Base-by-base conservation (phyloP, 2,113 vertebrate genomes). In the Pampusana beccarii region DNA sequence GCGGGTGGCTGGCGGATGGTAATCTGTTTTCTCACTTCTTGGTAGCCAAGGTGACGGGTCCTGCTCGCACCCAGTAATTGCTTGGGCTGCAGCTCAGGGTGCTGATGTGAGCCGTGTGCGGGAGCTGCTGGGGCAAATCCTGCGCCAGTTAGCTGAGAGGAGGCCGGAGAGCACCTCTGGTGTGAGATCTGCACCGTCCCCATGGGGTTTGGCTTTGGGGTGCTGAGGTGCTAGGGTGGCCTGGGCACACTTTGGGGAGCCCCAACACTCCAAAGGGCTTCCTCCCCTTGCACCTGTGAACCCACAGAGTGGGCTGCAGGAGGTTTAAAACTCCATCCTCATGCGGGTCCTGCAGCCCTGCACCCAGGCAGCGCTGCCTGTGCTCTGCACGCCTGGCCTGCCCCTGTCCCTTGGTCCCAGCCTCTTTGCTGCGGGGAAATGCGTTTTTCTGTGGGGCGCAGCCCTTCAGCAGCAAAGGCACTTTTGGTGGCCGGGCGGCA, bases 61-160 rank as follows among this genome's bases (percentile, higher is more conserved):
- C 56, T 60, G 66, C 83, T 91, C 31, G 11, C 92, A 42, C 67
- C 90, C 90, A 58, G 67, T 71, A 74, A 84, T 66, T 89, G 42
- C 56, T 48, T 8, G 0, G 48, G 16, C 62, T 77, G 71, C 0
- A 0, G 31, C 48, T 46, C 0, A 0, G 60, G 38, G 33, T 4
- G 7, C 42, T 56, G 61, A 6, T 0, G 0, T 13, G 48, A 50
- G 61, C 56, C 1, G 6, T 9, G 8, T 1, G 3, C 31, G 48
- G 60, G 70, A 42, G 21, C n/a, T 31, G 18, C 50, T 16, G 83
- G 58, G 62, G n/a, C 26, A 65, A 56, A 61, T 72, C 72, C 80
- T 72, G 50, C 29, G 3, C 38, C 65, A 10, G 60, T 2, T 13
- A 5, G 8, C 29, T 20, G 72, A 26, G 40, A 24, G 42, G n/a